Conservation (phyloP, 2,113 vertebrate genomes). For the Percopsis transmontana region DNA sequence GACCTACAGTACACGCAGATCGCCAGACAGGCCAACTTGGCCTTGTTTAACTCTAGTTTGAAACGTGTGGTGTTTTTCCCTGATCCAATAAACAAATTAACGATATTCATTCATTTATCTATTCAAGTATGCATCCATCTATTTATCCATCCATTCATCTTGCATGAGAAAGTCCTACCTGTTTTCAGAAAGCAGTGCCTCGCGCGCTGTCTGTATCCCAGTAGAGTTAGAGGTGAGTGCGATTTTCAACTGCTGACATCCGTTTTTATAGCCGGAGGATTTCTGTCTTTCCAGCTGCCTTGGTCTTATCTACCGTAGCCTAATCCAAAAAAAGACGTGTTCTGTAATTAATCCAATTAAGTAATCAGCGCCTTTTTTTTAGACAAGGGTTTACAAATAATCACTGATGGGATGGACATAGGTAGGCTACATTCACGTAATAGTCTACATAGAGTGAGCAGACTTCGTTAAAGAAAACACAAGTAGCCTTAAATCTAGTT, state of each 20-base stretch:
- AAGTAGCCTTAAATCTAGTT: too few relatives aligned
- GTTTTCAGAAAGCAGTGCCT: too few relatives aligned
- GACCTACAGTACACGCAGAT: too few relatives aligned
- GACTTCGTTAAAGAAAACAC: neutral
- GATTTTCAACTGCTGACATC: constrained; percentile 4
- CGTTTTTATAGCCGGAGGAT: constrained; percentile 64
- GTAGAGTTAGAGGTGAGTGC: constrained; percentile 17
- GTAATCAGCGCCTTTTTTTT: constrained; percentile 66
- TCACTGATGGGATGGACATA: constrained; percentile 31
- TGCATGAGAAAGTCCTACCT: too few relatives aligned
- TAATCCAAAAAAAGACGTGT: constrained; percentile 28
- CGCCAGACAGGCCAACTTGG: too few relatives aligned
- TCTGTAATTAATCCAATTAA: constrained; percentile 72
- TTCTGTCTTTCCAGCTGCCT: constrained; percentile 6
- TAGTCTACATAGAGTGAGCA: constrained; percentile 24
- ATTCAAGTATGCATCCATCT: too few relatives aligned
- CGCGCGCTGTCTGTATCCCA: too few relatives aligned
- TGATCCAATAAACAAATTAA: too few relatives aligned
- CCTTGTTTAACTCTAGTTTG: too few relatives aligned
- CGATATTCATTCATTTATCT: too few relatives aligned
- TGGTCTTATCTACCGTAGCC: constrained; percentile 37
- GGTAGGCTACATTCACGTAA: constrained; percentile 2
- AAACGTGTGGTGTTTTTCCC: too few relatives aligned
- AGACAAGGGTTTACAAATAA: constrained; percentile 68
- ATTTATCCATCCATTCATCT: too few relatives aligned